These are phyloP conservation scores for Chrysoperla carnea DNA, from an alignment of 1,140 invertebrate species.

Conservation along the genomic window DNA sequence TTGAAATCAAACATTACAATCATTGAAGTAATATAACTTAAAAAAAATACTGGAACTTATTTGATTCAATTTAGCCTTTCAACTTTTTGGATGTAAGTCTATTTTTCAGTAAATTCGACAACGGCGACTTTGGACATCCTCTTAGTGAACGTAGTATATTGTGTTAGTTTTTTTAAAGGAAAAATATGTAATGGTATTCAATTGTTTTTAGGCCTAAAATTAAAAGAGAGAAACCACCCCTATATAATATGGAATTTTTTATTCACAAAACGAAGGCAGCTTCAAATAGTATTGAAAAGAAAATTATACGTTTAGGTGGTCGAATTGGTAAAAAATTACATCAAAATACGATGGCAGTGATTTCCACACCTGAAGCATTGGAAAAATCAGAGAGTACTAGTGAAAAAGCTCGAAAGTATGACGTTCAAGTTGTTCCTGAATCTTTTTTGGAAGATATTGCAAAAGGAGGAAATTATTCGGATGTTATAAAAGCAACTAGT, in stretches of 20 bases:
- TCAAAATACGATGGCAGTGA: constrained; percentile 42
- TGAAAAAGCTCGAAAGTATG: constrained; percentile 39
- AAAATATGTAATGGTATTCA: no score
- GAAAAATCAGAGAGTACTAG: constrained; percentile 49
- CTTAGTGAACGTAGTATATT: no score
- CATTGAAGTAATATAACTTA: no score
- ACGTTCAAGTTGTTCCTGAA: constrained; percentile 66
- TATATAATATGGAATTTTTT: constrained; percentile 69
- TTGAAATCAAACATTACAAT: no score
- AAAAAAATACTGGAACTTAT: no score
- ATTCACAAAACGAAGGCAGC: constrained; percentile 35
- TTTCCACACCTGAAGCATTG: constrained; percentile 52
- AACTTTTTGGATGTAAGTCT: no score
- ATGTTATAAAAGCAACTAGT: constrained; percentile 49
- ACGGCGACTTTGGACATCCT: no score
- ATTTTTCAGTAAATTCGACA: no score
- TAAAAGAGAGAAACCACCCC: constrained; percentile 35
- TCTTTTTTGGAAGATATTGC: constrained; percentile 58
- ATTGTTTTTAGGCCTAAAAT: constrained; percentile 35
- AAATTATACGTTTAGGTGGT: constrained; percentile 60
- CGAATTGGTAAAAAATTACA: constrained; percentile 45
- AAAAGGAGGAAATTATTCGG: constrained; percentile 30
- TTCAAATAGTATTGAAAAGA: constrained; percentile 45
- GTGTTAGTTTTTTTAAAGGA: no score
- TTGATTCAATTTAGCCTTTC: no score